A percentile compares a stretch with the other conserved stretches of the same genome.
These are phyloP conservation scores for Scrobipalpa costella DNA, from an alignment of 2,888 invertebrate genomes.

Conservation along the genomic window DNA sequence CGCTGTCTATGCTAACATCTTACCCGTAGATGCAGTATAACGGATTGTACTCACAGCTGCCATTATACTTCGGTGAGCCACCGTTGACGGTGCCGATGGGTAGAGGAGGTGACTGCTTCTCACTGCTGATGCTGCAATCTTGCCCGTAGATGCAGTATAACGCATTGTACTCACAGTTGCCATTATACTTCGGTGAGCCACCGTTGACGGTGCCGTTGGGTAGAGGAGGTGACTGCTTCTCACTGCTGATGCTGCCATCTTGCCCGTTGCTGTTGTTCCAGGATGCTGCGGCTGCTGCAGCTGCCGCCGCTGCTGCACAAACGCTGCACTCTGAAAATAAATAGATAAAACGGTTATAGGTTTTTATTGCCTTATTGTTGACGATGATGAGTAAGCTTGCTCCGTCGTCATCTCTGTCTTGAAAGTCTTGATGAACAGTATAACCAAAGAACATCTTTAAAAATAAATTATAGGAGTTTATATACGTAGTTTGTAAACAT, in stretches of 20 bases:
- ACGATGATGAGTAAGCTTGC: no score
- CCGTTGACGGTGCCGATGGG: conserved; percentile 50
- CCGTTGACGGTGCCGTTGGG: conserved; percentile 50
- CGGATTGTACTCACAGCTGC: conserved; percentile 59
- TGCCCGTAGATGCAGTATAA: conserved; percentile 44
- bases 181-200: conserved; percentile 48
- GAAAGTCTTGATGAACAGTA: no score
- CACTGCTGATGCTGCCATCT: conserved; percentile 49
- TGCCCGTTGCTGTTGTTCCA: conserved; percentile 55
- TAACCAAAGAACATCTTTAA: no score
- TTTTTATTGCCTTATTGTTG: no score
- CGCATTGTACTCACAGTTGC: conserved; percentile 50
- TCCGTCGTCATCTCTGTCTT: no score
- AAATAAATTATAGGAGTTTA: no score
- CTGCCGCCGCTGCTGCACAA: conserved; percentile 74
- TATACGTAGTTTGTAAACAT: no score
- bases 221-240: conserved; percentile 38
- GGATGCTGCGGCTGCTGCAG: conserved; percentile 69
- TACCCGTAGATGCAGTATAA: no score
- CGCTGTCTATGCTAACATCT: no score
- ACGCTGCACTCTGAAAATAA: conserved; percentile 66
- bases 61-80: conserved; percentile 48
- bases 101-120: conserved; percentile 38
- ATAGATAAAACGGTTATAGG: neutral
- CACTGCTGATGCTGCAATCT: conserved; percentile 48